phyloP scores from a whole-genome alignment of 2,113 vertebrate genomes.

The Tragelaphus scriptus region DNA sequence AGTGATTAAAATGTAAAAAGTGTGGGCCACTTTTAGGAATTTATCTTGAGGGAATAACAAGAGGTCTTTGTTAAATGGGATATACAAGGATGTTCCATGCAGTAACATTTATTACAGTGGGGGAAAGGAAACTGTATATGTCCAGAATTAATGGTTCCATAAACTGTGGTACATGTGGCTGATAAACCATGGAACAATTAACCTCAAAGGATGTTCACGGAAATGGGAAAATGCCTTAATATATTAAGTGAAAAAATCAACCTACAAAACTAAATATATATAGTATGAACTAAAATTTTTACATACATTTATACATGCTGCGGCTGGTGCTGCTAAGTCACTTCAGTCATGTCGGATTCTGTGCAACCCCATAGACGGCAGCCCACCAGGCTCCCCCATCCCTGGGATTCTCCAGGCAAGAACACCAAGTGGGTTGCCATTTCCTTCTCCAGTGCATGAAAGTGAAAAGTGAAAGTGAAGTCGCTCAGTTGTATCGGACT shows the following conservation, averaged over 20 bases:
- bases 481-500: too few relatives aligned
- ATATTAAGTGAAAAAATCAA: neutral
- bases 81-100: neutral
- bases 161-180: neutral
- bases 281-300: slow-evolving; percentile 20
- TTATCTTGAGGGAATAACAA: neutral
- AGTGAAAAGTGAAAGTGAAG: too few relatives aligned
- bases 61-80: neutral
- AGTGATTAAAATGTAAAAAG: slow-evolving; percentile 26
- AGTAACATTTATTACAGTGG: neutral
- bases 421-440: too few relatives aligned
- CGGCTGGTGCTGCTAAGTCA: too few relatives aligned
- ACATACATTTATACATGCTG: neutral
- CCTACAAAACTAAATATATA: neutral
- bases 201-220: neutral
- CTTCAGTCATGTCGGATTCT: too few relatives aligned
- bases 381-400: accelerated
- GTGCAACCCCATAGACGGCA: too few relatives aligned
- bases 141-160: neutral
- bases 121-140: neutral
- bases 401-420: too few relatives aligned
- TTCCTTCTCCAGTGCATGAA: too few relatives aligned
- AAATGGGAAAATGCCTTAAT: slow-evolving; percentile 14
- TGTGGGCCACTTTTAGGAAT: neutral
- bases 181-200: neutral